Conservation (phyloP, 2,888 invertebrate species). For the Yponomeuta plumbellus region DNA sequence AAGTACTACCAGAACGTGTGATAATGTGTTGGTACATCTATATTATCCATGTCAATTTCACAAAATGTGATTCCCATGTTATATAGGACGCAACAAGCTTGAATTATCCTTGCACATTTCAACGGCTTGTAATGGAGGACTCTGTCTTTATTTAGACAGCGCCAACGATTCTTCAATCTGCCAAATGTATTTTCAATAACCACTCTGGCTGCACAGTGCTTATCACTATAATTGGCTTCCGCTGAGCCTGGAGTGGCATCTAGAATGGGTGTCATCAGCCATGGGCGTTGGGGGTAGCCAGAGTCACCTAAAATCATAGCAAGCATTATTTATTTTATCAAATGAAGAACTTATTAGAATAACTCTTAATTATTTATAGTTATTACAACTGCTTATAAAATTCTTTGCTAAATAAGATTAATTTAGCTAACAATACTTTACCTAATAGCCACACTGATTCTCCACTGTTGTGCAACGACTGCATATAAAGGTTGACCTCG, state of each 20-base stretch:
- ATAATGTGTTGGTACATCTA: not conserved
- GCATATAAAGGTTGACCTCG: not conserved
- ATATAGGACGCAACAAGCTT: slow-evolving; percentile 30
- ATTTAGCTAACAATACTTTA: slow-evolving; percentile 13
- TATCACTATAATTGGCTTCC: slow-evolving; percentile 24
- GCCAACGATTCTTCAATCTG: no score
- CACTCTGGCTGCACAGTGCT: slow-evolving; percentile 25
- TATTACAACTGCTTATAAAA: no score
- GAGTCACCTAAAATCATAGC: slow-evolving; percentile 25
- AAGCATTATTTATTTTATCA: not conserved
- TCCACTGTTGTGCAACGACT: slow-evolving; percentile 21
- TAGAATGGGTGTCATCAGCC: slow-evolving; percentile 30
- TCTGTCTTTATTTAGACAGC: slow-evolving; percentile 27
- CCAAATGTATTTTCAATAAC: slow-evolving; percentile 28
- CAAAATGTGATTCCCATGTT: slow-evolving; percentile 25
- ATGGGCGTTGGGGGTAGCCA: slow-evolving; percentile 29
- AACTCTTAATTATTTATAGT: no score
- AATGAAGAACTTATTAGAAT: not conserved
- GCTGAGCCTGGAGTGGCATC: slow-evolving; percentile 23
- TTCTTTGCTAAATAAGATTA: no score
- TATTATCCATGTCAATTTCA: slow-evolving; percentile 12
- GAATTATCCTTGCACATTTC: slow-evolving; percentile 30
- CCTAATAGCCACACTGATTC: slow-evolving; percentile 27
- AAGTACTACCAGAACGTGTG: not conserved
- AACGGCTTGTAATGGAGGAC: slow-evolving; percentile 28